Percentiles rank a stretch among this genome's conserved stretches.
These are phyloP conservation scores for Lepidotrigona ventralis DNA, from an alignment of 1,140 invertebrate species.

Conservation along the genomic window DNA sequence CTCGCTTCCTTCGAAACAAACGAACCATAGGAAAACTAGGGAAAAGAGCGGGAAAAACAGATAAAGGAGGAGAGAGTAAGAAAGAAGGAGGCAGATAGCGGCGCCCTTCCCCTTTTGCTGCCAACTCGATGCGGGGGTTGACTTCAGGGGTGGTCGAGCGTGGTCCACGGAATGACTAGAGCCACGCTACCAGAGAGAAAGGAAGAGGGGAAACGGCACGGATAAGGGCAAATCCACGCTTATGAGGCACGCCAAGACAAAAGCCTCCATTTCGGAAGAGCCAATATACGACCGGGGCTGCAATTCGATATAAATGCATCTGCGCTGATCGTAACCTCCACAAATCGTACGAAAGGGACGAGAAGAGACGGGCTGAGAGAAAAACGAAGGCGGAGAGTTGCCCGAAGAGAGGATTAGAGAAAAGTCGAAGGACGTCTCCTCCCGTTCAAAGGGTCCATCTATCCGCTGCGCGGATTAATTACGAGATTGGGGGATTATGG, in stretches of 20 bases:
- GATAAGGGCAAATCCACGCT: constrained; percentile 78
- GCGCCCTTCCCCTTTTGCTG: constrained; percentile 38
- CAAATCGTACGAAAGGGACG: constrained; percentile 49
- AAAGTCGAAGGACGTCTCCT: constrained; percentile 66
- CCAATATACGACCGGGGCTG: constrained; percentile 73
- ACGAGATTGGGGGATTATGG: constrained; percentile 49
- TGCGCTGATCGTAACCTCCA: constrained; percentile 71
- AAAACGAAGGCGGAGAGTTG: constrained; percentile 4
- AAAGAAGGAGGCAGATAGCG: constrained; percentile 27
- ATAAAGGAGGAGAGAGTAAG: constrained; percentile 30
- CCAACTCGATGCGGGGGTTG: constrained; percentile 64
- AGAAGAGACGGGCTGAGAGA: background rate
- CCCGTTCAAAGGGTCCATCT: constrained; percentile 33
- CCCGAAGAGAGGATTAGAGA: constrained; percentile 68
- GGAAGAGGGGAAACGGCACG: constrained; percentile 52
- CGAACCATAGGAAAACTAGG: constrained; percentile 48
- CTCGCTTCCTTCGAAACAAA: constrained; percentile 69
- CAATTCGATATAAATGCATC: constrained; percentile 79
- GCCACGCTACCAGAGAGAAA: constrained; percentile 38
- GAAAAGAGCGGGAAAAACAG: background rate
- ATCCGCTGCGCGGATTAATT: constrained; percentile 61
- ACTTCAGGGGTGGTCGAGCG: constrained; percentile 74
- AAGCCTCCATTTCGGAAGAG: constrained; percentile 76
- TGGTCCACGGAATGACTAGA: constrained; percentile 63
- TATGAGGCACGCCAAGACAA: constrained; percentile 78